Evolutionary conservation across 2,888 invertebrate genomes (phyloP).

Genomic region (Dryadula phaetusa): DNA sequence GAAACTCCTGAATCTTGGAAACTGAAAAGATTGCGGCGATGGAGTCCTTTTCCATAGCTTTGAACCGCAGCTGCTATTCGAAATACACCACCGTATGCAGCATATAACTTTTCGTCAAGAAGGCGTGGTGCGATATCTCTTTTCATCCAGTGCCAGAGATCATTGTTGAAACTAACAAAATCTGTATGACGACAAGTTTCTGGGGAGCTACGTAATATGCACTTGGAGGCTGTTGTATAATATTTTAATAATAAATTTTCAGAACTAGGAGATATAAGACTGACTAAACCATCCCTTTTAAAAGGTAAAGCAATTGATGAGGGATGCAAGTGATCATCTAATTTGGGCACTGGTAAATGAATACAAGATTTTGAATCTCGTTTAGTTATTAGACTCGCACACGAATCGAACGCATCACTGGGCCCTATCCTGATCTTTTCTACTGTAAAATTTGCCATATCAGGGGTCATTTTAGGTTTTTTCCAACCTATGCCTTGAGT

Average conservation of each 20-base stretch:
- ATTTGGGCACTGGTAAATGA: conserved; percentile 65
- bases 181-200: conserved; percentile 68
- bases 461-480: conserved; percentile 56
- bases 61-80: conserved; percentile 76
- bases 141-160: conserved; percentile 79
- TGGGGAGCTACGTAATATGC: conserved; percentile 69
- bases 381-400: conserved; percentile 61
- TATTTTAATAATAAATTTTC: conserved; percentile 71
- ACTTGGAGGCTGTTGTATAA: conserved; percentile 70
- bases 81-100: conserved; percentile 72
- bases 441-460: conserved; percentile 70
- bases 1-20: conserved; percentile 48
- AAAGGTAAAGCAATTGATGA: conserved; percentile 70
- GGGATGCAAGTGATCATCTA: conserved; percentile 63
- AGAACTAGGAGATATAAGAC: conserved; percentile 61
- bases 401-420: conserved; percentile 64
- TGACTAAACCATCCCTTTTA: conserved; percentile 64
- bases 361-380: conserved; percentile 70
- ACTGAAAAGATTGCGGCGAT: conserved; percentile 67
- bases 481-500: conserved; percentile 74
- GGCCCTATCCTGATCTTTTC: conserved; percentile 65
- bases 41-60: conserved; percentile 69
- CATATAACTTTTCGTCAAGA: conserved; percentile 68
- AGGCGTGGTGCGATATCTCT: conserved; percentile 72
- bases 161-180: conserved; percentile 73